Percentiles rank a stretch among this genome's conserved stretches.
Evolutionary conservation across 35 echinoderm and acorn worm genomes (phyloP).

Genomic region (Acanthaster planci): DNA sequence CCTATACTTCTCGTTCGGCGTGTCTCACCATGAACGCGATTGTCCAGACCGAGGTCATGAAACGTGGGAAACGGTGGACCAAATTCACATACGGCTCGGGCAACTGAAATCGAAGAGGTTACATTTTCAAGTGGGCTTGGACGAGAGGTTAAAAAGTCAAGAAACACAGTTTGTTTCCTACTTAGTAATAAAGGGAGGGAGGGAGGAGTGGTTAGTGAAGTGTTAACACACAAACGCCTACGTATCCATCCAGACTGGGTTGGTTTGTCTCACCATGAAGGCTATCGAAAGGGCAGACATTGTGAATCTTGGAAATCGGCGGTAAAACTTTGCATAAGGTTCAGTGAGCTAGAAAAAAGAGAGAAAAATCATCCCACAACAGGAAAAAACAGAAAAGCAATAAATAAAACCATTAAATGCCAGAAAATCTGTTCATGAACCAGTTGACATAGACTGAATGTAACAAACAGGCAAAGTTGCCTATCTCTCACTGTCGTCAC

Average conservation of each 20-base stretch:
- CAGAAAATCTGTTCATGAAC: too few species aligned
- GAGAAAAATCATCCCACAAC: background rate
- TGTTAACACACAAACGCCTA: background rate
- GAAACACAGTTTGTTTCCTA: background rate
- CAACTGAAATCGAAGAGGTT: constrained; percentile 53
- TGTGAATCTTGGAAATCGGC: constrained; percentile 77
- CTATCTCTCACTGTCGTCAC: too few species aligned
- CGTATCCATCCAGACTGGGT: background rate
- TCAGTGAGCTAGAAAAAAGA: constrained; percentile 63
- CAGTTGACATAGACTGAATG: too few species aligned
- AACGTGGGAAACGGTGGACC: constrained; percentile 64
- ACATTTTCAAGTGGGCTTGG: background rate
- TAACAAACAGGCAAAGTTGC: too few species aligned
- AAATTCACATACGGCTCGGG: constrained; percentile 76
- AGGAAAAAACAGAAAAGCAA: too few species aligned
- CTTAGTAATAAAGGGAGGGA: too few species aligned
- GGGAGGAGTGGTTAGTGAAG: too few species aligned
- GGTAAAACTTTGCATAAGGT: constrained; percentile 65
- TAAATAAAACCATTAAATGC: too few species aligned
- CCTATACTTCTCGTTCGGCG: background rate
- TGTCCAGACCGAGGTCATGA: constrained; percentile 61
- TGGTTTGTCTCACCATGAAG: constrained; percentile 59
- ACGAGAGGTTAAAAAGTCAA: background rate
- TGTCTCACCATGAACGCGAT: constrained; percentile 61
- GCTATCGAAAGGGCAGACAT: constrained; percentile 62